Conservation (phyloP, 2,113 vertebrate species). For the Zosterops hypoxanthus region DNA sequence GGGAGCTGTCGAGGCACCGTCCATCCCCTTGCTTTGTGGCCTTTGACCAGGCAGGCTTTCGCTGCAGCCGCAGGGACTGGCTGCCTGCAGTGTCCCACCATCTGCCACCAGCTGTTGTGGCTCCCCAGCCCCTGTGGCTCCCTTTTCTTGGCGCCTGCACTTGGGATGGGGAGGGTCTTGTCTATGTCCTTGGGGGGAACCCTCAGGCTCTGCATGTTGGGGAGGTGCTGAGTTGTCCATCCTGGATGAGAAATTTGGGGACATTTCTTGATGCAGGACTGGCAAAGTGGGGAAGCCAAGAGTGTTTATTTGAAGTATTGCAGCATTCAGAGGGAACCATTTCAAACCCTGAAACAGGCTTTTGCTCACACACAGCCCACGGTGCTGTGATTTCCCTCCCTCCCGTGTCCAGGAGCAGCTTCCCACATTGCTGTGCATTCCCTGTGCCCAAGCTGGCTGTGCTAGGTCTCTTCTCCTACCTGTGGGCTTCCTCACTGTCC, state of each 20-base stretch:
- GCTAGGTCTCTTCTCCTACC: not conserved
- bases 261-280: not conserved
- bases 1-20: not conserved
- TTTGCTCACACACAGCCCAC: not conserved
- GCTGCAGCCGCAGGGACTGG: not conserved
- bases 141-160: not conserved
- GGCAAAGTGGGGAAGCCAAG: not conserved
- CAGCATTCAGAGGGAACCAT: not conserved
- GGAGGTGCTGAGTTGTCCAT: not conserved
- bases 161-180: not conserved
- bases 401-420: not conserved
- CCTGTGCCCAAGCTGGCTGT: not conserved
- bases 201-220: not conserved
- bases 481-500: not conserved
- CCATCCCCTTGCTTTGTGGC: not conserved
- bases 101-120: slow-evolving; percentile 33
- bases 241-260: not conserved
- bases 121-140: not conserved
- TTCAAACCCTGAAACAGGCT: not conserved
- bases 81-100: not conserved
- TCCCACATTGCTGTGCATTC: not conserved
- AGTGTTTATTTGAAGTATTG: not conserved
- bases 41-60: not conserved
- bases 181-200: not conserved
- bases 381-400: not conserved